Conservation (phyloP, 2,797 vertebrate species). For the Phrynocephalus guinanensis region DNA sequence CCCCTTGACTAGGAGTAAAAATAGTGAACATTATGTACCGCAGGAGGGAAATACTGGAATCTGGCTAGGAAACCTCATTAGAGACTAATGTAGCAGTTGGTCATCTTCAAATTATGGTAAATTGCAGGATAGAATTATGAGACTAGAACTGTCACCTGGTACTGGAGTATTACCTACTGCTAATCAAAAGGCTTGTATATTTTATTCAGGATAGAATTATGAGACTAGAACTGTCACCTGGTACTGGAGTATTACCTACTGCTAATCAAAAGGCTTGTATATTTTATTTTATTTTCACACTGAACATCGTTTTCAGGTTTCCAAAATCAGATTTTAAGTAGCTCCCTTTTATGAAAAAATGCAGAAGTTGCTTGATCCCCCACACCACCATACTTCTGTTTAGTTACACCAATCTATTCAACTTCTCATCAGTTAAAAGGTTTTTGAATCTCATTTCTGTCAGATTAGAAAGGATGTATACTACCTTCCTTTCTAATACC, state of each 20-base stretch:
- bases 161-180: constrained; percentile 24
- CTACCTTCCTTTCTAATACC: constrained; percentile 61
- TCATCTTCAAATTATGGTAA: not conserved
- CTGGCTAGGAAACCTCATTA: constrained; percentile 52
- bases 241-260: constrained; percentile 26
- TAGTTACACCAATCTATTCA: not conserved
- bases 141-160: constrained; percentile 26
- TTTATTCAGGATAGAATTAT: not conserved
- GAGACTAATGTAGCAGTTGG: constrained; percentile 48
- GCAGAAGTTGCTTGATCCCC: not conserved
- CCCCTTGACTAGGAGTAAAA: constrained; percentile 45
- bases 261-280: fast-evolving
- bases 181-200: fast-evolving
- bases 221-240: constrained; percentile 30
- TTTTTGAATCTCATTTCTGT: constrained; percentile 31
- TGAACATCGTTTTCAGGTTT: not conserved
- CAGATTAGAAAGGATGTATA: constrained; percentile 18
- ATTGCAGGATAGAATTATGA: fast-evolving
- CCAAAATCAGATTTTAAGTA: fast-evolving
- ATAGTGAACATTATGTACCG: constrained; percentile 44
- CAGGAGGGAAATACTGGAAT: constrained; percentile 46
- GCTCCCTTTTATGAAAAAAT: fast-evolving
- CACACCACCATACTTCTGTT: not conserved
- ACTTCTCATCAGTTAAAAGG: not conserved
- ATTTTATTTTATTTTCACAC: fast-evolving